Base-by-base conservation (phyloP, 1,140 invertebrate genomes). In the Rhyacophila brunnea region DNA sequence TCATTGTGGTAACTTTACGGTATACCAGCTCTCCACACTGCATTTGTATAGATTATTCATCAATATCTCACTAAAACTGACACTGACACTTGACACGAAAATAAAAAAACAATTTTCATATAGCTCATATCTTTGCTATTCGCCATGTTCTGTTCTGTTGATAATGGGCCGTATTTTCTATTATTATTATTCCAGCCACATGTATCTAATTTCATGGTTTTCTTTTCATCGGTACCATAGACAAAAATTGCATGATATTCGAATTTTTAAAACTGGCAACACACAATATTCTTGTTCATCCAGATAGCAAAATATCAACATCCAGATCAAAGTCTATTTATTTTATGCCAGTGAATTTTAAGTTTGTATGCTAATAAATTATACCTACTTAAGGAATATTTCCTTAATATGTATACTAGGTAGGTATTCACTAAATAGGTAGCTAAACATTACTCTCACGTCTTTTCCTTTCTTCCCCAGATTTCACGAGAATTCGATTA, bases 11-110 rank as follows among this genome's bases (percentile, higher is more conserved):
- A 34, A 50, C 47, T 42, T 58, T 47, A 14, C 38, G 55, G 43
- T 58, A 58, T 58, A 49, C 36, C 55, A 58, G 36, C 55, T 58
- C 55, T 42, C 47, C 57, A 42, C 49, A 59, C 57, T 53, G 48
- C 48, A 59, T 52, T 59, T 53, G 18, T 19, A 45, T 40, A 34
- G 45, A 52, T 46, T 38, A 38, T 45, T 28, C 48, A 59, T 59
- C 20, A 52, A 59, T 46, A 35, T 36, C 20, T 46, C 49, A 59
- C 49, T 59, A 42, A 59, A 43, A 59, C 40, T 15, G 7, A 52
- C 15, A 52, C 15, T 23, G 14, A 52, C 57, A 59, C 57, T 46
- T 23, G 36, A 47, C 46, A 44, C 28, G 18, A 34, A 49, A 58
- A 50, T 50, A 35, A 49, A 17, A n/a, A 58, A 58, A 50, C 20